Evolutionary conservation across 2,888 invertebrate species (phyloP).

Genomic region (Cryptocheilus praepositus): DNA sequence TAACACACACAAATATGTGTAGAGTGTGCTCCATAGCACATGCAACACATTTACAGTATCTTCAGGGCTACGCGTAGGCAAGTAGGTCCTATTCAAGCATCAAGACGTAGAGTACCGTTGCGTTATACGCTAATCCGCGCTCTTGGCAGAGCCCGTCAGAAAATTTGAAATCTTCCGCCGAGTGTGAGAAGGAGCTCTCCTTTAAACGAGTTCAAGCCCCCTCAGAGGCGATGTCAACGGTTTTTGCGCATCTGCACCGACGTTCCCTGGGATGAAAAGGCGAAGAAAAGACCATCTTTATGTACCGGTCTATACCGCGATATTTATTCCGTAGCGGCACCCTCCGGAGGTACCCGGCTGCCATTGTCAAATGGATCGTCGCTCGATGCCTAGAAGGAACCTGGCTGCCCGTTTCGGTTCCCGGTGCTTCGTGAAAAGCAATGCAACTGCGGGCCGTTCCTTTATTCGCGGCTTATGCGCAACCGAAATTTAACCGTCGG

Average conservation of each 20-base stretch:
- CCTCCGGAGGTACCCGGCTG: conserved; percentile 14
- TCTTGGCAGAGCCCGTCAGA: conserved; percentile 6
- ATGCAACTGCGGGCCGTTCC: too few relatives aligned
- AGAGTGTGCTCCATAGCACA: too few relatives aligned
- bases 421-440: too few relatives aligned
- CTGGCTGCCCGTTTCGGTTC: not conserved
- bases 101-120: too few relatives aligned
- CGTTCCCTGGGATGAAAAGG: conserved; percentile 2
- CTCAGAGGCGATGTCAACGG: conserved; percentile 31
- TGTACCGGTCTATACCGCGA: conserved; percentile 4
- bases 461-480: too few relatives aligned
- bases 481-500: too few relatives aligned
- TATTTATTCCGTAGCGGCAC: conserved; percentile 16
- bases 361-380: conserved; percentile 21
- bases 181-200: not conserved
- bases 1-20: too few relatives aligned
- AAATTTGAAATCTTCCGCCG: not conserved
- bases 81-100: too few relatives aligned
- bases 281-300: conserved; percentile 24
- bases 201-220: not conserved
- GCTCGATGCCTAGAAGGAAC: not conserved
- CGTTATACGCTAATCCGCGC: not conserved
- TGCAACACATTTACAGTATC: too few relatives aligned
- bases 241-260: conserved; percentile 36
- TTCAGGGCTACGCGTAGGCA: too few relatives aligned